phyloP scores from a whole-genome alignment of 2,113 vertebrate genomes.

The Lepisosteus oculatus region DNA sequence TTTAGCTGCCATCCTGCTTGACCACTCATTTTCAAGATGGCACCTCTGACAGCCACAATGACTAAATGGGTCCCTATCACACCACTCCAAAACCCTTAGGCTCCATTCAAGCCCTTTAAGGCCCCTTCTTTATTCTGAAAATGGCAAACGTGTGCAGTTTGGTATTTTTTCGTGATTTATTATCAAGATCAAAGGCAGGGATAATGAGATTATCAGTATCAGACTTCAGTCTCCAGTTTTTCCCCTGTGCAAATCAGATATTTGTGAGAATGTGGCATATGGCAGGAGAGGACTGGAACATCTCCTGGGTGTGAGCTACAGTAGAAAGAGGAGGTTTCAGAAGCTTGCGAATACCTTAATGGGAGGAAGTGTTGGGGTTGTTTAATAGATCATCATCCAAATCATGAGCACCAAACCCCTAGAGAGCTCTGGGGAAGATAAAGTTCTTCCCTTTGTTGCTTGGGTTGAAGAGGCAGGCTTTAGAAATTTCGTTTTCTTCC shows the following conservation, averaged over 20 bases:
- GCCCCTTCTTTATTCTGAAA: background rate
- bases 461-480: background rate
- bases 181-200: slow-evolving; percentile 46
- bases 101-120: background rate
- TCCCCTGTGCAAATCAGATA: slow-evolving; percentile 35
- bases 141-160: slow-evolving; percentile 13
- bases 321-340: background rate
- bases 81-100: slow-evolving; percentile 1
- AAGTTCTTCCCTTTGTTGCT: background rate
- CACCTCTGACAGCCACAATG: slow-evolving; percentile 32
- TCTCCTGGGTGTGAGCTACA: slow-evolving; percentile 30
- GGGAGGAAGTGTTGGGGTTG: background rate
- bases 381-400: slow-evolving; percentile 6
- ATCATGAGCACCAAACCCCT: background rate
- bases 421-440: background rate
- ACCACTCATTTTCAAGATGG: background rate
- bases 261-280: slow-evolving; percentile 44
- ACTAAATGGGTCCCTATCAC: background rate
- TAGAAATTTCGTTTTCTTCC: background rate
- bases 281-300: slow-evolving; percentile 36
- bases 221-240: slow-evolving; percentile 22
- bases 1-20: background rate
- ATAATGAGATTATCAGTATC: slow-evolving; percentile 37
- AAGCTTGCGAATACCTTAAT: background rate
- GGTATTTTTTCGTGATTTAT: slow-evolving; percentile 19